Evolutionary conservation across 2,797 vertebrate genomes (phyloP).

Genomic region (Fringilla coelebs): DNA sequence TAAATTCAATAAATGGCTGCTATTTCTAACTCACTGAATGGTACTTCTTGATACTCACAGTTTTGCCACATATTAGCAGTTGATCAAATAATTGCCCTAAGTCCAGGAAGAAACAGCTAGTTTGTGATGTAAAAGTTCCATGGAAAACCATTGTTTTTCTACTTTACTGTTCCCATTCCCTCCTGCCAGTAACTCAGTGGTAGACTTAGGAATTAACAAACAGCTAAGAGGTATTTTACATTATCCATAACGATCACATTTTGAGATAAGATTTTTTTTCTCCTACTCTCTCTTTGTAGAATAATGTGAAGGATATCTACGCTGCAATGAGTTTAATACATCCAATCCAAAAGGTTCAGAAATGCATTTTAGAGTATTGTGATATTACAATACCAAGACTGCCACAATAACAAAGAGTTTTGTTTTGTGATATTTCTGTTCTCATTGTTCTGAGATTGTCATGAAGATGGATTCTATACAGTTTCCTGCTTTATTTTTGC

Average conservation of each 20-base stretch:
- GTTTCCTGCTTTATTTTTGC: constrained; percentile 51
- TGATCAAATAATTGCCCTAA: not conserved
- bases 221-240: not conserved
- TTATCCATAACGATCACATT: not conserved
- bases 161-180: not conserved
- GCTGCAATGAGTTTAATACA: not conserved
- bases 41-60: not conserved
- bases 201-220: not conserved
- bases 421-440: constrained; percentile 58
- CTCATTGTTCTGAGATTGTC: constrained; percentile 59
- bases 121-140: not conserved
- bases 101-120: not conserved
- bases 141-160: not conserved
- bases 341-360: constrained; percentile 10
- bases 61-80: not conserved
- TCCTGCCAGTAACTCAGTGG: not conserved
- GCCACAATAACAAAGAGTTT: constrained; percentile 40
- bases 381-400: constrained; percentile 32
- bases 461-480: constrained; percentile 62
- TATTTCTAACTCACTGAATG: not conserved
- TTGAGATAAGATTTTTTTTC: not conserved
- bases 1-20: not conserved
- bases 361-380: constrained; percentile 38
- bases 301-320: not conserved
- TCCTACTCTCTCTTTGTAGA: not conserved